phyloP scores from a whole-genome alignment of 2,113 vertebrate species.

The Zapus hudsonius region DNA sequence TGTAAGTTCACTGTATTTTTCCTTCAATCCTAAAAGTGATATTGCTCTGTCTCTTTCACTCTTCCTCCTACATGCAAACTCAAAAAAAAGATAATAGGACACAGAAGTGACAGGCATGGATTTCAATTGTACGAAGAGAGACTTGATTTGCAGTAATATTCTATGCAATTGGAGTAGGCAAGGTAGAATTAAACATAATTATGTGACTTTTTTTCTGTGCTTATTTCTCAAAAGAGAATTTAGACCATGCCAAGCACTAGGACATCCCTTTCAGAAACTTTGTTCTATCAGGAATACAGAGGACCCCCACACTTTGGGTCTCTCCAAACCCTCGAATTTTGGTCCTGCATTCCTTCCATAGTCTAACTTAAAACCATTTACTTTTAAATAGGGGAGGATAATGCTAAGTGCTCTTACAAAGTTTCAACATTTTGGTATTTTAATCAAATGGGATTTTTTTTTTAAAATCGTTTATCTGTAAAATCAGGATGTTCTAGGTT shows the following conservation, averaged over 20 bases:
- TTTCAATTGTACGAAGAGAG: neutral
- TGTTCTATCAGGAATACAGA: neutral
- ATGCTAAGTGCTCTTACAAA: neutral
- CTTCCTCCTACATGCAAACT: neutral
- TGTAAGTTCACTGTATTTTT: constrained; percentile 54
- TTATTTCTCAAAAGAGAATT: constrained; percentile 24
- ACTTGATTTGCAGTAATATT: neutral
- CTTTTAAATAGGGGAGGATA: neutral
- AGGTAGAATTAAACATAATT: neutral
- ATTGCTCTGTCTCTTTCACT: neutral
- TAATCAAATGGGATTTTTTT: constrained; percentile 26
- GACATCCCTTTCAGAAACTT: neutral
- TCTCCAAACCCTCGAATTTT: neutral
- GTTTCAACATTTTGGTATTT: neutral
- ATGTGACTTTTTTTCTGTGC: constrained; percentile 12
- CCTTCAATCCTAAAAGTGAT: constrained; percentile 50
- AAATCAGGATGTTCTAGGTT: neutral
- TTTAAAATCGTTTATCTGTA: neutral
- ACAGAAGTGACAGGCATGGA: neutral
- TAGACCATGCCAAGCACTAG: neutral
- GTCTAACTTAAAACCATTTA: neutral
- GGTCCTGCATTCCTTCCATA: neutral
- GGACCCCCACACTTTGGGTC: neutral
- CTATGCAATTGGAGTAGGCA: neutral
- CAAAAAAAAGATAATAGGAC: constrained; percentile 27